Base-by-base conservation (phyloP, 2,888 invertebrate genomes). In the Drosophila atripex region DNA sequence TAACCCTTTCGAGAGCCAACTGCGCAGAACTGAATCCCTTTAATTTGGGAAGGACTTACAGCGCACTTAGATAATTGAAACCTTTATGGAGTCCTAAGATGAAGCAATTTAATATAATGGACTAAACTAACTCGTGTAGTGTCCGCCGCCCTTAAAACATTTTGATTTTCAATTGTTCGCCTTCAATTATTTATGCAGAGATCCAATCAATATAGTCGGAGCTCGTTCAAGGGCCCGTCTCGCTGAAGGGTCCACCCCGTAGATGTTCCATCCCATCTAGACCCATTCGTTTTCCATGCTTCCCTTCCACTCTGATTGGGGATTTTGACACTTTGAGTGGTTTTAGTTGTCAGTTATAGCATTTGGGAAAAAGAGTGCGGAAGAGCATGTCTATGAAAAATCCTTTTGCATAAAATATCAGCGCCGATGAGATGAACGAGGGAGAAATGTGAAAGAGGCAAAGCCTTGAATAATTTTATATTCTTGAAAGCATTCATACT, bases 241-340 rank as follows among this genome's bases (percentile, higher is more conserved):
- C 14, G 53, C 46, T 30, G 12, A 12, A 41, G 58, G 30, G 57
- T 32, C 30, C 50, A 21, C 49, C 39, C 30, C 50, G 38, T 32
- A 30, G n/a, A 30, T 14, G 45, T 5, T 16, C 28, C 14, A 12
- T n/a, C 12, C 16, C 30, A n/a, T 9, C 2, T 43, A 52, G 30
- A 41, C 41, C 38, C 53, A 64, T 39, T 51, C 14, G n/a, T 57
- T 55, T 25, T 45, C 38, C 35, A 32, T 41, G 30, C 21, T 46
- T 35, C 25, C n/a, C 12, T n/a, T 54, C 23, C 12, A 9, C 39
- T 49, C 25, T 12, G n/a, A 59, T 23, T 52, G 63, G 52, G 23
- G 65, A 57, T 76, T 80, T 79, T 82, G 79, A 77, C 77, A 83
- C 59, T 73, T 83, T 77, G 77, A 80, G 80, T 80, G 79, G 77